Conservation (phyloP, 2,888 invertebrate species). For the Cordilura impudica region DNA sequence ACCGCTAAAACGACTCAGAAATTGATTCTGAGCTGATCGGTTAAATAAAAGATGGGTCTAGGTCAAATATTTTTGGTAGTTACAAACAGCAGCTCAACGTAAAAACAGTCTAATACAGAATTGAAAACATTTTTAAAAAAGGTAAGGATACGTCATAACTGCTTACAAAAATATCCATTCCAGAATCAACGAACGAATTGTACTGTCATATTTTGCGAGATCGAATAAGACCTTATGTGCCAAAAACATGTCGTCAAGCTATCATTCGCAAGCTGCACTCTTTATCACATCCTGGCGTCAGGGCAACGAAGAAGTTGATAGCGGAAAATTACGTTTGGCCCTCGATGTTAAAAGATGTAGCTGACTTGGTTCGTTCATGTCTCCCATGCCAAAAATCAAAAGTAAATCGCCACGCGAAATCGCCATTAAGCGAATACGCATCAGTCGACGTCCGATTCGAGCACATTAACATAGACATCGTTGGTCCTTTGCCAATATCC, state of each 20-base stretch:
- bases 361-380: conserved; percentile 24
- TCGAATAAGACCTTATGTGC: conserved; percentile 41
- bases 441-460: conserved; percentile 63
- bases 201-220: conserved; percentile 45
- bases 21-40: too few species aligned
- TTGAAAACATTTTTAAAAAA: background rate
- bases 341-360: conserved; percentile 24
- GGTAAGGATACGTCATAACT: background rate
- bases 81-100: too few species aligned
- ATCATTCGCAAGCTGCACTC: too few species aligned
- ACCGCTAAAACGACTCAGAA: too few species aligned
- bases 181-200: conserved; percentile 17
- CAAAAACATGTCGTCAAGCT: too few species aligned
- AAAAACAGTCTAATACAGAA: background rate
- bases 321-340: conserved; percentile 12
- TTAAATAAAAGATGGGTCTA: too few species aligned
- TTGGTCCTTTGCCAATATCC: too few species aligned
- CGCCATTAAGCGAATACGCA: background rate
- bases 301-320: conserved; percentile 33
- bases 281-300: conserved; percentile 19
- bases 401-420: conserved; percentile 19
- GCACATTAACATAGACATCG: too few species aligned
- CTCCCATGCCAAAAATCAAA: too few species aligned
- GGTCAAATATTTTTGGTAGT: too few species aligned
- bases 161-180: too few species aligned